Conservation (phyloP, 1,140 invertebrate genomes). For the Pentalonia nigronervosa region DNA sequence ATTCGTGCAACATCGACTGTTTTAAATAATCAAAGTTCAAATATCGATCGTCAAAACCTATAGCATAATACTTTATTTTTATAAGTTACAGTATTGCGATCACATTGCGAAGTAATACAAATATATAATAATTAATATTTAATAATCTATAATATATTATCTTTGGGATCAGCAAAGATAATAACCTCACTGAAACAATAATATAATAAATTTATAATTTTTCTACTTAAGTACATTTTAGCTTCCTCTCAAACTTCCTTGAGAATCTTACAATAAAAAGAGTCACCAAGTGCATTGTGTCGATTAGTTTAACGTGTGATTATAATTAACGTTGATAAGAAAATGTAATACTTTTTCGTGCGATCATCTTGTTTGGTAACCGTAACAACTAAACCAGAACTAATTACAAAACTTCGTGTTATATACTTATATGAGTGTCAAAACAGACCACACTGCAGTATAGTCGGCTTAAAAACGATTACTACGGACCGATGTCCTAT, state of each 20-base stretch:
- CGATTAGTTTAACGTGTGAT: not conserved
- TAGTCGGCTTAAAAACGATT: conserved; percentile 11
- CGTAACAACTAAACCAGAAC: not conserved
- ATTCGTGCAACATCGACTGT: not conserved
- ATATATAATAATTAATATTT: too few species aligned
- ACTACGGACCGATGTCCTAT: not conserved
- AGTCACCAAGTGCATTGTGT: not conserved
- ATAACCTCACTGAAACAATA: not conserved
- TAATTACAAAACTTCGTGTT: conserved; percentile 37
- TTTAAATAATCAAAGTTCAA: not conserved
- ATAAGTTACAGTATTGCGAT: not conserved
- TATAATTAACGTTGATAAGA: conserved; percentile 13
- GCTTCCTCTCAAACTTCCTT: not conserved
- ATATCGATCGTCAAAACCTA: not conserved
- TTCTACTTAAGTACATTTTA: not conserved
- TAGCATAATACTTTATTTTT: not conserved
- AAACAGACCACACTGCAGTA: not conserved
- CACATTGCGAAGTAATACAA: too few species aligned
- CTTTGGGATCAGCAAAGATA: too few species aligned
- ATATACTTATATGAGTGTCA: not conserved
- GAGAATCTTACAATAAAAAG: too few species aligned
- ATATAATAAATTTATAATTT: not conserved
- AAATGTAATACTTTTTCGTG: not conserved
- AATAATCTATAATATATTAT: too few species aligned
- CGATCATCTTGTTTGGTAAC: not conserved